Conservation (phyloP, 2,113 vertebrate species). For the Saguinus imperator region DNA sequence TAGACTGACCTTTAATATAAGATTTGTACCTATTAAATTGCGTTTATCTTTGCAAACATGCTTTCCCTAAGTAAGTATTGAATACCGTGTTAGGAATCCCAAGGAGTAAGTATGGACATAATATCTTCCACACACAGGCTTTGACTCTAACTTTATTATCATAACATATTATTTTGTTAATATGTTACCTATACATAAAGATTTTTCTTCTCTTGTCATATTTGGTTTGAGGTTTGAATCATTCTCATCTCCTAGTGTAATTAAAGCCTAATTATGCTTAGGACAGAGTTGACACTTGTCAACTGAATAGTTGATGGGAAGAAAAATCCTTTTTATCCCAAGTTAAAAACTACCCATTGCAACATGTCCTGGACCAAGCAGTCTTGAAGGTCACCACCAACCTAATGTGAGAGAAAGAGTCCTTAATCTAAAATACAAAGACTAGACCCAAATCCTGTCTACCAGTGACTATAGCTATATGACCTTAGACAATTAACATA, state of each 20-base stretch:
- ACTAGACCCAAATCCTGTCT: background rate
- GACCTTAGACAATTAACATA: conserved; percentile 10
- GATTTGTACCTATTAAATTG: background rate
- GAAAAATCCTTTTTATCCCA: background rate
- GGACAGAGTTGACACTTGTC: background rate
- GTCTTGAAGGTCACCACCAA: background rate
- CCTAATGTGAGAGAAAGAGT: background rate
- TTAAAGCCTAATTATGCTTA: background rate
- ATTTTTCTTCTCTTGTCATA: background rate
- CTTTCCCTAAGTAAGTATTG: background rate
- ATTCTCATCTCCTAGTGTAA: background rate
- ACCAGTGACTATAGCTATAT: background rate
- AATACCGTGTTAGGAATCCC: background rate
- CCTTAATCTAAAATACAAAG: background rate
- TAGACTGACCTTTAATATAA: background rate
- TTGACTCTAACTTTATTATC: background rate
- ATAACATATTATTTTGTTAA: background rate
- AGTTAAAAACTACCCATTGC: background rate
- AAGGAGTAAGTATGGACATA: background rate
- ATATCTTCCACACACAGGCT: background rate
- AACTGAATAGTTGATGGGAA: background rate
- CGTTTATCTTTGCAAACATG: background rate
- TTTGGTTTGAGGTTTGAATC: background rate
- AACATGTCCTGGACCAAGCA: background rate
- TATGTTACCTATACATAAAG: background rate